phyloP scores from a whole-genome alignment of 2,888 invertebrate genomes.

The Brachycybe producta region DNA sequence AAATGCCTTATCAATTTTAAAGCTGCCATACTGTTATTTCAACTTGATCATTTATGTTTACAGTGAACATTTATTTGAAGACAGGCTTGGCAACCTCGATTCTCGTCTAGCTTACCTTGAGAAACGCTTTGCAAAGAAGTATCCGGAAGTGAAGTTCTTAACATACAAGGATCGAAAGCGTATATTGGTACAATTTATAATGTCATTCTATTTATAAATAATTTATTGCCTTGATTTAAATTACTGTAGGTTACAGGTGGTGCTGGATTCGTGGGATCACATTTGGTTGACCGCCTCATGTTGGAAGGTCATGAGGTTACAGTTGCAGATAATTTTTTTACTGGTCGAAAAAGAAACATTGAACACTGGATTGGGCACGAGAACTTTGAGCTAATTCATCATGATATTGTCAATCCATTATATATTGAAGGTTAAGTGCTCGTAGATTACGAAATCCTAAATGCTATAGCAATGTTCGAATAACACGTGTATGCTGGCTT shows the following conservation, averaged over 20 bases:
- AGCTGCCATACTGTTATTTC: too few relatives aligned
- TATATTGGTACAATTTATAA: conserved; percentile 72
- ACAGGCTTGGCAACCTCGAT: too few relatives aligned
- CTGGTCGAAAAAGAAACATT: conserved; percentile 89
- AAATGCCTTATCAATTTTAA: too few relatives aligned
- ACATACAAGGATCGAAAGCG: conserved; percentile 84
- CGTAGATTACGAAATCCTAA: too few relatives aligned
- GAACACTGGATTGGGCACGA: conserved; percentile 99
- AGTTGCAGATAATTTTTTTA: conserved; percentile 96
- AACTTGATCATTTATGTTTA: too few relatives aligned
- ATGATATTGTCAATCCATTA: conserved; percentile 94
- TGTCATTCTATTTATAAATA: neutral
- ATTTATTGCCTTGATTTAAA: neutral
- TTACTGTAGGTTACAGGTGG: conserved; percentile 71
- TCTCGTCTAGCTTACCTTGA: neutral
- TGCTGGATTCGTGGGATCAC: conserved; percentile 98
- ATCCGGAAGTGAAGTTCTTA: conserved; percentile 79
- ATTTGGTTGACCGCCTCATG: conserved; percentile 91
- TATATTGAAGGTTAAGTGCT: conserved; percentile 80
- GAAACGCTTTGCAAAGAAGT: conserved; percentile 50
- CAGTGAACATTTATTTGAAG: too few relatives aligned
- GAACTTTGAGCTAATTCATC: conserved; percentile 96
- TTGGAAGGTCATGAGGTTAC: conserved; percentile 88
- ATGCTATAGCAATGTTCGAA: neutral
- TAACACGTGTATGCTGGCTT: too few relatives aligned